Conservation (phyloP, 1,140 invertebrate species). For the Drosophila biarmipes region DNA sequence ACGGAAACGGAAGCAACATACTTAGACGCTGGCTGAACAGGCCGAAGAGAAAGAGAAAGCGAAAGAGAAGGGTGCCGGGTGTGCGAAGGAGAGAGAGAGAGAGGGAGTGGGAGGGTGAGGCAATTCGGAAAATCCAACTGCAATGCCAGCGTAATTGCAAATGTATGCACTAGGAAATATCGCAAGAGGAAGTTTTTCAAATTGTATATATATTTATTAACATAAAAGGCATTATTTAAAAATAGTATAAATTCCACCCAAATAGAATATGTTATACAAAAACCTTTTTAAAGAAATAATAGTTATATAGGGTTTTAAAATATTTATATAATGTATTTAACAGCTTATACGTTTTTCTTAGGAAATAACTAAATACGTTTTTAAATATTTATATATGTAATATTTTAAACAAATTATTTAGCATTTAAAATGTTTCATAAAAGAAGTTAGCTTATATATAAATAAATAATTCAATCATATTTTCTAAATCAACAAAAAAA, state of each 20-base stretch:
- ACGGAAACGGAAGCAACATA: conserved; percentile 77
- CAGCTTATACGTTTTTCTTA: too few species aligned
- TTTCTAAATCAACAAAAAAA: too few species aligned
- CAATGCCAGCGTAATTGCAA: conserved; percentile 42
- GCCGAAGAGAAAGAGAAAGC: neutral
- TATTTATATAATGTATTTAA: too few species aligned
- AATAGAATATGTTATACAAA: too few species aligned
- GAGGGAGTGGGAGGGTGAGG: neutral
- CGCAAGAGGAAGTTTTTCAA: neutral
- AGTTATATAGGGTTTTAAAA: too few species aligned
- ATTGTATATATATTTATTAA: neutral
- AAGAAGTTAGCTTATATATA: too few species aligned
- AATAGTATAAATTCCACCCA: neutral
- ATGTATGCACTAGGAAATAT: conserved; percentile 1
- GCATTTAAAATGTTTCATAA: too few species aligned
- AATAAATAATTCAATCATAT: too few species aligned
- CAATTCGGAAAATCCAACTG: conserved; percentile 6
- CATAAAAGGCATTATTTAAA: neutral
- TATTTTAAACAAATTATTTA: too few species aligned
- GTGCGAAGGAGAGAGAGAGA: neutral
- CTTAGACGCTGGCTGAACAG: conserved; percentile 57
- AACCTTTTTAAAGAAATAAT: too few species aligned
- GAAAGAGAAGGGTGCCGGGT: neutral
- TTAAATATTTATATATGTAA: too few species aligned
- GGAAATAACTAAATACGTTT: too few species aligned